Percentiles rank a stretch among this genome's conserved stretches.
phyloP scores from a whole-genome alignment of 2,888 invertebrate species.

The Tuberolachnus salignus region DNA sequence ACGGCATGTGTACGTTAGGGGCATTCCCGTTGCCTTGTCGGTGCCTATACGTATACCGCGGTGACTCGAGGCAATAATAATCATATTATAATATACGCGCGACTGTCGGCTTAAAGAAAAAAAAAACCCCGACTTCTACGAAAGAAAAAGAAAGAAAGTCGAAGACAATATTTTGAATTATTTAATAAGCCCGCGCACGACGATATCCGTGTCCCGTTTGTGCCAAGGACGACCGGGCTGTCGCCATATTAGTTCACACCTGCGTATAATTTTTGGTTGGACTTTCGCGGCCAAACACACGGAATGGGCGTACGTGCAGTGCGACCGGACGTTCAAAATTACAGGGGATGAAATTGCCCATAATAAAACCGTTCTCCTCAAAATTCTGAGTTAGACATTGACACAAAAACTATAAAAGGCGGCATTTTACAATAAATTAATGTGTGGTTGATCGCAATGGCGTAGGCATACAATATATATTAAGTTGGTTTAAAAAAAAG shows the following conservation, averaged over 20 bases:
- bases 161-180: constrained; percentile 34
- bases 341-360: no score
- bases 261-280: background rate
- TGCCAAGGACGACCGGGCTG: constrained; percentile 43
- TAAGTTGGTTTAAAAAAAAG: no score
- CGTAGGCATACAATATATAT: no score
- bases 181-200: constrained; percentile 19
- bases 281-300: background rate
- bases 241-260: background rate
- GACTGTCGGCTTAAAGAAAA: background rate
- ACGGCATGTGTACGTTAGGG: no score
- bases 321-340: no score
- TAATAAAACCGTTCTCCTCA: no score
- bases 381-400: no score
- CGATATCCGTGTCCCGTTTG: background rate
- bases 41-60: background rate
- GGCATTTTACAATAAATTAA: no score
- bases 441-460: no score
- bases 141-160: constrained; percentile 22
- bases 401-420: no score
- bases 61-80: background rate
- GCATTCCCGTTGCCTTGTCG: background rate
- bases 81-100: no score
- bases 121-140: background rate
- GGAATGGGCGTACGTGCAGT: no score